phyloP scores from a whole-genome alignment of 2,113 vertebrate species.

The Amphiprion ocellaris region DNA sequence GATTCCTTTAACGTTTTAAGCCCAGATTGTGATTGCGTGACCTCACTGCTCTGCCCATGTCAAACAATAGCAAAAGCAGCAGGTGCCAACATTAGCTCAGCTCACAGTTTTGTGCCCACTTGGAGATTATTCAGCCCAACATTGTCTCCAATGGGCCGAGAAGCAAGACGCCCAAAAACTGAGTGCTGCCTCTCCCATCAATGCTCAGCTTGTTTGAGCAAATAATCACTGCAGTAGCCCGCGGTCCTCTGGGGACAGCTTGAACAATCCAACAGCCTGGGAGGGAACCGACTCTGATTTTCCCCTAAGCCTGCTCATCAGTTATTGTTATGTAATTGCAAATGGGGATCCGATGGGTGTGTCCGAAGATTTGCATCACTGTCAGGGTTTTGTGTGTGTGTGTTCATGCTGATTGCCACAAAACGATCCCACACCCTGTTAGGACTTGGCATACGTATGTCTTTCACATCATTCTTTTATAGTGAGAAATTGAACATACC shows the following conservation, averaged over 20 bases:
- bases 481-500: background rate
- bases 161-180: slow-evolving; percentile 42
- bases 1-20: background rate
- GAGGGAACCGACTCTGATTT: slow-evolving; percentile 65
- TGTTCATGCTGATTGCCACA: slow-evolving; percentile 42
- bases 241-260: slow-evolving; percentile 46
- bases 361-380: slow-evolving; percentile 70
- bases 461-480: slow-evolving; percentile 44
- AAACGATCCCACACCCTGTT: slow-evolving; percentile 63
- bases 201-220: slow-evolving; percentile 61
- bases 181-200: slow-evolving; percentile 63
- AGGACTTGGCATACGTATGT: slow-evolving; percentile 32
- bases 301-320: slow-evolving; percentile 69
- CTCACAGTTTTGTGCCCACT: slow-evolving; percentile 34
- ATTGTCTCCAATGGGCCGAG: slow-evolving; percentile 39
- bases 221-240: slow-evolving; percentile 66
- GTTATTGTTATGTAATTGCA: slow-evolving; percentile 75
- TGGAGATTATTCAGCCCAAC: slow-evolving; percentile 44
- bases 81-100: slow-evolving; percentile 55
- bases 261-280: slow-evolving; percentile 56
- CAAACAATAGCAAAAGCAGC: slow-evolving; percentile 16
- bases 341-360: slow-evolving; percentile 63
- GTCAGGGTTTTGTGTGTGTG: slow-evolving; percentile 34
- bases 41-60: slow-evolving; percentile 18
- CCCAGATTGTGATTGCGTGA: slow-evolving; percentile 3